Base-by-base conservation (phyloP, 2,797 vertebrate genomes). In the Phoxinus dragarum region DNA sequence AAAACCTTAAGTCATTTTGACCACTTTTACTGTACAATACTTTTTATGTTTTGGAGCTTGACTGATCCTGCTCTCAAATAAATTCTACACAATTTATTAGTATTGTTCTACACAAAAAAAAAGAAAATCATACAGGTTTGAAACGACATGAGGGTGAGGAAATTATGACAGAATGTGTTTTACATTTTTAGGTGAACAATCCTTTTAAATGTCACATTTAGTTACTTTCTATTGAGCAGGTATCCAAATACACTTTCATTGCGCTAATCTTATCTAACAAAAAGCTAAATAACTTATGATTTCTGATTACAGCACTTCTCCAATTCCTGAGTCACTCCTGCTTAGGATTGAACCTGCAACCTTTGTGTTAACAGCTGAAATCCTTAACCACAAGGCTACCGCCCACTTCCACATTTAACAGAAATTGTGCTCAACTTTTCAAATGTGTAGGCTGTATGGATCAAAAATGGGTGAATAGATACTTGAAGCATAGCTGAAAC, bases 401-500 rank as follows among this genome's bases (percentile, higher is more conserved):
- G 0, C 74, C 66, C 40, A 34, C 74, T 66, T 54, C 74, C 67
- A 84, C 75, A 31, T 78, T n/a, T n/a, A 79, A 21, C 83, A 84
- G 27, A 72, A 84, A 69, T 59, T 69, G 38, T 23, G 64, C 49
- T 21, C 67, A 84, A 59, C 38, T n/a, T 84, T 79, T 84, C 9
- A 17, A 79, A 84, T 61, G 83, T 72, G 83, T 84, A 38, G 83
- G 83, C 66, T 61, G 75, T 14, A 79, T 31, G 21, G 27, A 79
- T 69, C 52, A 79, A 76, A 6, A 69, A 69, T 84, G 52, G 38
- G 66, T 49, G 75, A 84, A 84, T 61, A 78, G n/a, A 56, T 59
- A 49, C 75, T 84, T 84, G 64, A 84, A 84, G 66, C 49, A 71
- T 59, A 44, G 42, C 49, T 77, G 74, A 77, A 84, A 84, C 82